Base-by-base conservation (phyloP, 2,797 vertebrate species). In the Hemibagrus guttatus region DNA sequence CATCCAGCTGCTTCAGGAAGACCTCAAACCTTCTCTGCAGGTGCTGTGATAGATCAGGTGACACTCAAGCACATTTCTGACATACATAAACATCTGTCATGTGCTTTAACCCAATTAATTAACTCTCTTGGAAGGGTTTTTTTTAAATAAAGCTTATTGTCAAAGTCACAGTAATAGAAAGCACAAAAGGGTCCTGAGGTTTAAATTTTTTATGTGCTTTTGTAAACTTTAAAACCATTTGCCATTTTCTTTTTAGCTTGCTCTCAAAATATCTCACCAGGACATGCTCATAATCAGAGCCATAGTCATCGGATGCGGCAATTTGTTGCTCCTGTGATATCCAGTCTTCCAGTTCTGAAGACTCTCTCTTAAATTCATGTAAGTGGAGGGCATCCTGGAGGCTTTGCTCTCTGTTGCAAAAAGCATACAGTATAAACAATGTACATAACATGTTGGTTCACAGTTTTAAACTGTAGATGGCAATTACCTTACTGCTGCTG, bases 331-430 rank as follows among this genome's bases (percentile, higher is more conserved):
- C 95, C 89, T 94, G 93, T 83, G 85, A 86, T 89, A 98, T 95
- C 97, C 97, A 97, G 56, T 94, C 94, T 87, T 94, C 95, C n/a
- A 97, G 88, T 78, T 97, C 96, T 66, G 93, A 92, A 0, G 94
- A 94, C 89, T 98, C 97, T 26, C 93, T 92, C 71, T 91, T 91
- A 91, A 96, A 97, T 89, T 97, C 95, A 26, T 98, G 96, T n/a
- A 97, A 92, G 13, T 89, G 90, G 84, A 97, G 93, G n/a, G 94
- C 93, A 75, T 97, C 96, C 85, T 94, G 91, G 7, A 98, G 93
- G 88, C 89, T 94, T 84, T 95, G 93, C 85, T 91, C 91, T 87
- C 93, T 96, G 91, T 83, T 66, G 9, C 31, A 87, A 64, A 11
- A 75, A 80, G 39, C 42, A 56, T 31, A 56, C 2, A 14, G 3